Evolutionary conservation across 1,140 invertebrate species (phyloP), one percentile per base, ranked within the genome.

Genomic region (Argopecten irradians): DNA sequence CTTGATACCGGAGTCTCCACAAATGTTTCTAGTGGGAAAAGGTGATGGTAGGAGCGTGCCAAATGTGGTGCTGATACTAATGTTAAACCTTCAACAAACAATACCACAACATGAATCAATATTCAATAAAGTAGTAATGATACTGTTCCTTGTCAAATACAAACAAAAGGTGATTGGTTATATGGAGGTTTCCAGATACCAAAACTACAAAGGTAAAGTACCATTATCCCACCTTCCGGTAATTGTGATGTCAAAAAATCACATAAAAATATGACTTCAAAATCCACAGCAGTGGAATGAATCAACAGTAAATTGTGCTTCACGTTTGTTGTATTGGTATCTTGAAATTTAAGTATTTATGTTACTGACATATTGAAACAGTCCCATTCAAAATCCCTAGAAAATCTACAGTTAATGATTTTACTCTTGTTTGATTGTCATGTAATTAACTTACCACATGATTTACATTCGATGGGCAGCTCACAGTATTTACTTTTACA

Each of bases 401-500:
- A 82, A 22, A 82, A 82, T 32, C 8, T 11, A 22, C 0, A 82
- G 32, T 82, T 82, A 7, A 5, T 0, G 22, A n/a, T 82, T 14
- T 82, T 13, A 7, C 13, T 5, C 13, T 82, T 82, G 7, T 9
- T 8, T 2, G 22, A 22, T 82, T 32, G 22, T 82, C 22, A 32
- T 22, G 8, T 32, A 55, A n/a, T 55, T 55, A n/a, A 14, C 95
- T 92, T 92, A 96, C 96, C 98, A 96, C 99, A 99, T 19, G 98
- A 97, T 94, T 97, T 97, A 95, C 99, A 99, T 96, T 99, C 99
- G 0, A 98, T 98, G 0, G 99, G 99, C 90, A 99, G 96, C 95
- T 99, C 98, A 96, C 99, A 99, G 95, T 99, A 99, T 96, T 99
- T 99, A 95, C 98, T 98, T 89, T 97, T 97, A 96, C 99, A 99